Conservation (phyloP, 2,797 vertebrate genomes). For the Pampus argenteus region DNA sequence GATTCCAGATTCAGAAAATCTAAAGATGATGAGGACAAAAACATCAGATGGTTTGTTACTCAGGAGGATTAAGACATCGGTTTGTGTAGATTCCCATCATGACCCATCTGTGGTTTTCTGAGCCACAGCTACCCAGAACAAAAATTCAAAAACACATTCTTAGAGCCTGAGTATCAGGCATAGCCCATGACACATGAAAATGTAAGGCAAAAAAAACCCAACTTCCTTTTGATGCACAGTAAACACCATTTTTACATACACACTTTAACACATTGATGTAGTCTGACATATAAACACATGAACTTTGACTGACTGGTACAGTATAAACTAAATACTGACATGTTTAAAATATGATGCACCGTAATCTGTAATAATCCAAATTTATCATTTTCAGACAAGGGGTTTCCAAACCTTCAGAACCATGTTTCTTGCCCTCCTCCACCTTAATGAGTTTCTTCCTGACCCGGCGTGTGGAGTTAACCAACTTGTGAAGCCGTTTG, state of each 20-base stretch:
- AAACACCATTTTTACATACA: neutral
- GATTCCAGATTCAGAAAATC: constrained; percentile 88
- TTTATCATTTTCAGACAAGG: neutral
- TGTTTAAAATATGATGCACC: neutral
- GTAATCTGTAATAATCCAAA: neutral
- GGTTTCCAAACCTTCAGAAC: constrained; percentile 89
- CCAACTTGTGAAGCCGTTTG: constrained; percentile 97
- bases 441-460: constrained; percentile 97
- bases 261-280: neutral
- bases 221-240: constrained; percentile 6
- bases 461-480: constrained; percentile 97
- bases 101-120: constrained; percentile 38
- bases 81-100: constrained; percentile 17
- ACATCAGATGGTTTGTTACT: constrained; percentile 12
- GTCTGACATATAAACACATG: neutral
- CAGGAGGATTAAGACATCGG: constrained; percentile 23
- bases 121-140: constrained; percentile 30
- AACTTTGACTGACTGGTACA: neutral
- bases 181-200: constrained; percentile 24
- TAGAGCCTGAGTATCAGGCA: constrained; percentile 37
- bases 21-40: constrained; percentile 41
- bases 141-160: constrained; percentile 53
- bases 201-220: constrained; percentile 2
- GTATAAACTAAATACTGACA: neutral
- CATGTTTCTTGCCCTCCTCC: constrained; percentile 95